phyloP scores from a whole-genome alignment of 2,888 invertebrate species.

The Acrocera orbiculus region DNA sequence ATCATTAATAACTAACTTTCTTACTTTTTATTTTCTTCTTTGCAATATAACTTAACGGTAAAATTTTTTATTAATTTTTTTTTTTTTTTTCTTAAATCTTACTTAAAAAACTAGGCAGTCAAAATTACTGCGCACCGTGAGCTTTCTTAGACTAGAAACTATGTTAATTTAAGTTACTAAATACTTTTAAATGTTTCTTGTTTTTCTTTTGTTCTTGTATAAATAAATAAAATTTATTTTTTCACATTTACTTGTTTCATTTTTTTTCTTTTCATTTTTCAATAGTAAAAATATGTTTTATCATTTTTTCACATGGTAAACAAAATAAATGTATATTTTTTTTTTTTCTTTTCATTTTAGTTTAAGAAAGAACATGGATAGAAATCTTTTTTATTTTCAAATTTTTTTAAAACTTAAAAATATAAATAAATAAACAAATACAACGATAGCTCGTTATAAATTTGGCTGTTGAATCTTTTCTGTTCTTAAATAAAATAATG shows the following conservation, averaged over 20 bases:
- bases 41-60: background rate
- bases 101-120: conserved; percentile 11
- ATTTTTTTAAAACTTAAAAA: background rate
- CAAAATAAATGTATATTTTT: conserved; percentile 3
- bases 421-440: conserved; percentile 2
- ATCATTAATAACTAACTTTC: no score
- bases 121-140: conserved; percentile 8
- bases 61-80: no score
- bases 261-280: conserved; percentile 5
- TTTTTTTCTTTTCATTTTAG: no score
- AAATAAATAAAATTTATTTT: conserved; percentile 8
- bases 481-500: no score
- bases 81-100: background rate
- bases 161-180: background rate
- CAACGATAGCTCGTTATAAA: conserved; percentile 1
- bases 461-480: no score
- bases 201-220: conserved; percentile 5
- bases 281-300: conserved; percentile 6
- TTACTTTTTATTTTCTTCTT: conserved; percentile 1
- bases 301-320: conserved; percentile 4
- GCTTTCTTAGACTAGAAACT: conserved; percentile 4
- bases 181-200: conserved; percentile 3
- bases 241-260: background rate
- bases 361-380: no score
- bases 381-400: background rate